phyloP scores from a whole-genome alignment of 2,888 invertebrate species.

The Callimorpha dominula region DNA sequence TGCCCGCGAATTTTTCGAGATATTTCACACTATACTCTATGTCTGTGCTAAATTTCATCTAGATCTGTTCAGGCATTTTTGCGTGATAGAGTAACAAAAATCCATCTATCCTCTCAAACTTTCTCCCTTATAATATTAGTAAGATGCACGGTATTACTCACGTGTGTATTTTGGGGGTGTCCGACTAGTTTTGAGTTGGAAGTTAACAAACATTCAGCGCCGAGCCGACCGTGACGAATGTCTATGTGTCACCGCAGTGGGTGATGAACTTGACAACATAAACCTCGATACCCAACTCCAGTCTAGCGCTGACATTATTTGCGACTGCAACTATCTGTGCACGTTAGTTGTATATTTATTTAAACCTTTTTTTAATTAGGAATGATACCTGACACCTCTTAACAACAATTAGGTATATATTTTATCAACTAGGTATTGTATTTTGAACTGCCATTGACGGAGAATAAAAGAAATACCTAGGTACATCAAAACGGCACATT shows the following conservation, averaged over 20 bases:
- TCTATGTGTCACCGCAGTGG: neutral
- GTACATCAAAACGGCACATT: neutral
- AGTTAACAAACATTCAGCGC: slow-evolving; percentile 1
- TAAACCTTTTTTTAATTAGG: neutral
- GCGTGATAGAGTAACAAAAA: too few relatives aligned
- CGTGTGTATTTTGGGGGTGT: too few relatives aligned
- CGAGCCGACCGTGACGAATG: slow-evolving; percentile 5
- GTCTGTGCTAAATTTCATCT: too few relatives aligned
- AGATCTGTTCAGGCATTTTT: too few relatives aligned
- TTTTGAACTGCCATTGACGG: neutral
- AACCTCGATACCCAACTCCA: neutral
- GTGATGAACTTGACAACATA: slow-evolving; percentile 9
- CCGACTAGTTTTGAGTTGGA: neutral
- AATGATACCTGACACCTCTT: too few relatives aligned
- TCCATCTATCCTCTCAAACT: too few relatives aligned
- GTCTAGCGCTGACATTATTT: neutral
- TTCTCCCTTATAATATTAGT: too few relatives aligned
- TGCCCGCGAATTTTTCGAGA: too few relatives aligned
- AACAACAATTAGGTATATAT: too few relatives aligned
- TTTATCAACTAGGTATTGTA: neutral
- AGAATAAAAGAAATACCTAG: neutral
- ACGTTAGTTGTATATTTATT: neutral
- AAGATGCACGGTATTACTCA: too few relatives aligned
- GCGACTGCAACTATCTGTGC: neutral
- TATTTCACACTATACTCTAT: too few relatives aligned